Percentiles rank a stretch among this genome's conserved stretches.
Conservation (phyloP, 2,888 invertebrate species). For the Platycheirus rosarum region DNA sequence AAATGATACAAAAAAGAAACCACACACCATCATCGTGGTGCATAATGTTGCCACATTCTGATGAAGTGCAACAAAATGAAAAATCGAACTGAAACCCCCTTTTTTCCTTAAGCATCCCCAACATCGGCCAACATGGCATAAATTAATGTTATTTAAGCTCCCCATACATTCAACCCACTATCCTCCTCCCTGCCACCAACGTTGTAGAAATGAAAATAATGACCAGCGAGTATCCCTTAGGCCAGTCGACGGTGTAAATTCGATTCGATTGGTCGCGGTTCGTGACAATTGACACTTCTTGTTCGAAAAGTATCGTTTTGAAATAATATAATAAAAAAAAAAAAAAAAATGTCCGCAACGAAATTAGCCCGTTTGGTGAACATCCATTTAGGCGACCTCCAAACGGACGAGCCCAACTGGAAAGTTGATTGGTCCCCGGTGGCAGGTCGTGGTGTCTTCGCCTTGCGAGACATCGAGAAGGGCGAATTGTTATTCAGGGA, state of each 20-base stretch:
- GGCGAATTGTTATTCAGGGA: constrained; percentile 90
- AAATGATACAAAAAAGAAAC: constrained; percentile 31
- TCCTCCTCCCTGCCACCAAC: neutral
- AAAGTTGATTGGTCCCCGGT: constrained; percentile 85
- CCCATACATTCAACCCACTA: constrained; percentile 36
- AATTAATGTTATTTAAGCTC: constrained; percentile 68
- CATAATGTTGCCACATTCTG: constrained; percentile 32
- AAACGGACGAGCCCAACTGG: constrained; percentile 83
- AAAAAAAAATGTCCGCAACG: constrained; percentile 60
- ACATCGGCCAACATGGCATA: constrained; percentile 64
- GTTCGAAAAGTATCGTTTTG: neutral
- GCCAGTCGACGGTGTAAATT: constrained; percentile 69
- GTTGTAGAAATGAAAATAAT: constrained; percentile 65
- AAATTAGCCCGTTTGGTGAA: constrained; percentile 79
- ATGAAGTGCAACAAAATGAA: constrained; percentile 52
- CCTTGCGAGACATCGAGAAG: constrained; percentile 85
- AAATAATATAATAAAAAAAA: constrained; percentile 7
- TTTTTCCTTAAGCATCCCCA: constrained; percentile 38
- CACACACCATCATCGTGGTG: constrained; percentile 23
- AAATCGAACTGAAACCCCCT: constrained; percentile 62
- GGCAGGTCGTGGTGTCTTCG: constrained; percentile 89
- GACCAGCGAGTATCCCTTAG: constrained; percentile 61
- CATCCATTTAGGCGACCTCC: constrained; percentile 79
- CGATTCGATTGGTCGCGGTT: constrained; percentile 70
- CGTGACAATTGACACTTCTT: constrained; percentile 40